Evolutionary conservation across 2,888 invertebrate genomes (phyloP).

Genomic region (Euplexia lucipara): DNA sequence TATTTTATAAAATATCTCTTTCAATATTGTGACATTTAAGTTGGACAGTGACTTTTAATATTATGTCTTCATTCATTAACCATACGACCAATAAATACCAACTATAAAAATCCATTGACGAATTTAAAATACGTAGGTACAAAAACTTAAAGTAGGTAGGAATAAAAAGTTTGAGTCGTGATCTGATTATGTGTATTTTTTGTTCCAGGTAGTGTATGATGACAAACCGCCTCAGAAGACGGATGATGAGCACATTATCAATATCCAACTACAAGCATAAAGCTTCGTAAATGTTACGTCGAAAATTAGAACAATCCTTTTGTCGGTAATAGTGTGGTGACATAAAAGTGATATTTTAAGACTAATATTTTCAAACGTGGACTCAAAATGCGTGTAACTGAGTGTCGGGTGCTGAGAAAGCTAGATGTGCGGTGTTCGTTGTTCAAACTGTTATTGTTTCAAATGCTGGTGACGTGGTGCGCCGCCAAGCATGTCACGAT

Average conservation of each 20-base stretch:
- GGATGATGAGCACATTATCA: constrained; percentile 79
- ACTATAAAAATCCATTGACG: constrained; percentile 27
- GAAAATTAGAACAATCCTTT: constrained; percentile 53
- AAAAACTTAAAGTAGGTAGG: too few relatives aligned
- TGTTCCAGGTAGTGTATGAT: constrained; percentile 87
- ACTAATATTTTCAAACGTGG: constrained; percentile 65
- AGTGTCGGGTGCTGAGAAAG: constrained; percentile 80
- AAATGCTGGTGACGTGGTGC: constrained; percentile 85
- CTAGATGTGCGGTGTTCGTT: constrained; percentile 86
- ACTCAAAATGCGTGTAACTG: constrained; percentile 79
- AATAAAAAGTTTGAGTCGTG: constrained; percentile 2
- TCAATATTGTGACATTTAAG: constrained; percentile 31
- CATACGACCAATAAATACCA: constrained; percentile 15
- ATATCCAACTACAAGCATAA: constrained; percentile 87
- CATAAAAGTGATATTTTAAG: constrained; percentile 56
- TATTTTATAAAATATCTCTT: constrained; percentile 13
- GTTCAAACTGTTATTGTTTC: constrained; percentile 86
- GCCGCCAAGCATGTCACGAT: constrained; percentile 83
- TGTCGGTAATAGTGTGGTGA: constrained; percentile 64
- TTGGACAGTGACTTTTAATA: constrained; percentile 17
- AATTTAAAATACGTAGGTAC: constrained; percentile 20
- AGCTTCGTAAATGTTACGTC: constrained; percentile 72
- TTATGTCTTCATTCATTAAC: constrained; percentile 22
- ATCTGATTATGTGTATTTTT: constrained; percentile 65
- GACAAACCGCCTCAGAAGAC: constrained; percentile 80